Evolutionary conservation across 2,113 vertebrate species (phyloP).

Genomic region (Heliornis fulica): DNA sequence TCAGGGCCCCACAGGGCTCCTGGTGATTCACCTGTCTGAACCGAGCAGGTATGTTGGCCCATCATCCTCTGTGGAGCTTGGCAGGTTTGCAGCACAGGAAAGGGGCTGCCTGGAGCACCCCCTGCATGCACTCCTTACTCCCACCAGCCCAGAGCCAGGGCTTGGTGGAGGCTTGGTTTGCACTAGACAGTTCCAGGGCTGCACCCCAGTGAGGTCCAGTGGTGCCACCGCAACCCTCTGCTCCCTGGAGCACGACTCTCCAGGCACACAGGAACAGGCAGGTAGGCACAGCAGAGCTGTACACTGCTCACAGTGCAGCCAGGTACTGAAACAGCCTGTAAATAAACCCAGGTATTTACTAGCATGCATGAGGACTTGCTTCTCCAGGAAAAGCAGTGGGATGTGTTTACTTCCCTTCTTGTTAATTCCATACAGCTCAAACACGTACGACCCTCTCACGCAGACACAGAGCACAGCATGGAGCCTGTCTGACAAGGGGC

Average conservation of each 20-base stretch:
- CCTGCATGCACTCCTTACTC: not conserved
- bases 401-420: not conserved
- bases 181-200: not conserved
- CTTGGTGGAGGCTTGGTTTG: not conserved
- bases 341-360: conserved; percentile 4
- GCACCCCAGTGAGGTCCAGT: not conserved
- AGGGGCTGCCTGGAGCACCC: not conserved
- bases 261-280: not conserved
- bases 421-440: conserved; percentile 46
- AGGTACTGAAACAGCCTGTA: not conserved
- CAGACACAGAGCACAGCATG: conserved; percentile 12
- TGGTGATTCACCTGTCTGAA: not conserved
- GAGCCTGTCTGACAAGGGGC: conserved; percentile 16
- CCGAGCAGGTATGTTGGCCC: not conserved
- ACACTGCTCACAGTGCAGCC: not conserved
- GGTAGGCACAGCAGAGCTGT: not conserved
- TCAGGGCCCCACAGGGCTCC: not conserved
- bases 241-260: not conserved
- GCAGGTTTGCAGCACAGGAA: not conserved
- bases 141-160: not conserved
- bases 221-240: not conserved
- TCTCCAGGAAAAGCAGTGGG: conserved; percentile 1
- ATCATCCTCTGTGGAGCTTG: not conserved
- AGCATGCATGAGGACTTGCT: not conserved
- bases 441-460: conserved; percentile 42